Conservation (phyloP, 2,888 invertebrate genomes). For the Acrobasis repandana region DNA sequence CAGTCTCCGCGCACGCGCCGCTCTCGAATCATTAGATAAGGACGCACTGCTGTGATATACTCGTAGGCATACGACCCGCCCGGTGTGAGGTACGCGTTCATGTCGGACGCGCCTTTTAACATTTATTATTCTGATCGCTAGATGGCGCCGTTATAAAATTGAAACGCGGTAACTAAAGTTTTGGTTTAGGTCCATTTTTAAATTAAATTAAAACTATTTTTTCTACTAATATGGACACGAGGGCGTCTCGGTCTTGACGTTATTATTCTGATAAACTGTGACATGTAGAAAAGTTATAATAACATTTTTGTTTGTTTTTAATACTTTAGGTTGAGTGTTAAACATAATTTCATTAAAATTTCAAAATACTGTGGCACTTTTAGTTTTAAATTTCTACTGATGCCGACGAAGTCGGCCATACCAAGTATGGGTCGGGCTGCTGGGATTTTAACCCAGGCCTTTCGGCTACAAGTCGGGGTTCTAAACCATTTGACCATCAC, state of each 20-base stretch:
- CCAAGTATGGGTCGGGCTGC: neutral
- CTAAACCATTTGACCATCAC: neutral
- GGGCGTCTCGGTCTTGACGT: too few species aligned
- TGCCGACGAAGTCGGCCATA: conserved; percentile 13
- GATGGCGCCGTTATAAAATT: too few species aligned
- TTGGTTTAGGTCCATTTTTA: too few species aligned
- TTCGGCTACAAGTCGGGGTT: conserved; percentile 11
- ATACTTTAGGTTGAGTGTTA: too few species aligned
- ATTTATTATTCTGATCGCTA: too few species aligned
- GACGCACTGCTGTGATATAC: conserved; percentile 75
- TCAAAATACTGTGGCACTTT: neutral
- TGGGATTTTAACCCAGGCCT: neutral
- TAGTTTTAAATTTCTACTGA: neutral
- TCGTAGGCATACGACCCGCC: conserved; percentile 58
- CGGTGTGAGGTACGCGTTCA: conserved; percentile 29
- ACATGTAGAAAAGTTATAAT: too few species aligned
- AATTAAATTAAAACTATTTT: too few species aligned
- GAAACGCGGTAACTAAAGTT: too few species aligned
- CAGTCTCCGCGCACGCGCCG: conserved; percentile 4
- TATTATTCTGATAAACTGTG: too few species aligned
- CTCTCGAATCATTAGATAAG: conserved; percentile 68
- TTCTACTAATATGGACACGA: too few species aligned
- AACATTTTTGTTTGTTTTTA: too few species aligned
- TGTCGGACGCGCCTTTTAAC: conserved; percentile 11
- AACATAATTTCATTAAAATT: too few species aligned